Percentiles rank a stretch among this genome's conserved stretches.
Conservation (phyloP, 2,113 vertebrate species). For the Enhydra lutris region DNA sequence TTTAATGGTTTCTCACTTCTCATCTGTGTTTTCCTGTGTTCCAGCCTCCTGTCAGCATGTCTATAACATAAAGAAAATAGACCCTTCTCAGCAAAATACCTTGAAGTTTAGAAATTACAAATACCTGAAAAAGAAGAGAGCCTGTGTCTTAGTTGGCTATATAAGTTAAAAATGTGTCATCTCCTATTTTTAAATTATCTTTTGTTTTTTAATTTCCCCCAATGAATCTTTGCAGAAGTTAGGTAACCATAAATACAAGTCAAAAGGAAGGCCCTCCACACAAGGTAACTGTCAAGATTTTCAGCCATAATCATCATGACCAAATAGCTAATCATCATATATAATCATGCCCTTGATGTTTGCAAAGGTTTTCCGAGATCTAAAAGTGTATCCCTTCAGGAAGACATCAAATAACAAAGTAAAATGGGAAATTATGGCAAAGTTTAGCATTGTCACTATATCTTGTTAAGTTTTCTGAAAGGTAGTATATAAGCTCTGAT, state of each 20-base stretch:
- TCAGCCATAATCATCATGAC: constrained; percentile 57
- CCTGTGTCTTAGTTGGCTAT: neutral
- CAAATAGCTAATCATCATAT: constrained; percentile 51
- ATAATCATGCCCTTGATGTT: constrained; percentile 25
- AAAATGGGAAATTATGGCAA: constrained; percentile 16
- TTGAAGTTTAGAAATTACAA: constrained; percentile 43
- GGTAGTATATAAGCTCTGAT: neutral
- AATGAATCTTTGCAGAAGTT: constrained; percentile 35
- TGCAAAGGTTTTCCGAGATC: constrained; percentile 47
- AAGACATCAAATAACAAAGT: constrained; percentile 23
- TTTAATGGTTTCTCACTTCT: constrained; percentile 37
- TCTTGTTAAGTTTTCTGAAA: constrained; percentile 23
- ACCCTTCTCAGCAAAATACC: constrained; percentile 53
- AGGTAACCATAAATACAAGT: constrained; percentile 57
- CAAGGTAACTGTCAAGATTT: constrained; percentile 53
- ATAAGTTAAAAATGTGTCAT: constrained; percentile 38
- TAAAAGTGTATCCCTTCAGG: constrained; percentile 17
- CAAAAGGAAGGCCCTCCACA: constrained; percentile 41
- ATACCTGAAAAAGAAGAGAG: constrained; percentile 18
- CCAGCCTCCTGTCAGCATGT: neutral
- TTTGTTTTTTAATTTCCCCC: constrained; percentile 52
- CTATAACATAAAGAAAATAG: neutral
- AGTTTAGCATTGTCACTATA: neutral
- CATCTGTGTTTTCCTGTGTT: constrained; percentile 46
- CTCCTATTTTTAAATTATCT: constrained; percentile 49